phyloP scores from a whole-genome alignment of 2,888 invertebrate species.

The Biston stratarius region DNA sequence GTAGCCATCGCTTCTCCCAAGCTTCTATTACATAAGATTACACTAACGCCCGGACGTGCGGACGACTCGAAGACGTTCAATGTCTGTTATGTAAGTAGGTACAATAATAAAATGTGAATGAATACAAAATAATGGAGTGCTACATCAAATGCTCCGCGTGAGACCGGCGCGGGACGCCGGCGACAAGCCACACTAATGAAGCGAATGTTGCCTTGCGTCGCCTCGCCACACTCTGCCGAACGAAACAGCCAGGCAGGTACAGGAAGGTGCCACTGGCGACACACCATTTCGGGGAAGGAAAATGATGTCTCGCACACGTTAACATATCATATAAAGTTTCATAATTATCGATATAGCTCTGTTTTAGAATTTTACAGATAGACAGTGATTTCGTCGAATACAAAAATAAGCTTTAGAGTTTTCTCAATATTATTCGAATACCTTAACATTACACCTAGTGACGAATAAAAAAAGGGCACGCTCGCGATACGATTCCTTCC shows the following conservation, averaged over 20 bases:
- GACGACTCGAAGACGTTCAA: conserved; percentile 69
- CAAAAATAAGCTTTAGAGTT: conserved; percentile 86
- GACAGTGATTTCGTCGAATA: conserved; percentile 82
- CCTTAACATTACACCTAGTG: conserved; percentile 79
- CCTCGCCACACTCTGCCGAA: conserved; percentile 45
- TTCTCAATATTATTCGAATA: conserved; percentile 81
- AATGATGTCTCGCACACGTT: conserved; percentile 77
- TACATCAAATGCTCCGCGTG: conserved; percentile 62
- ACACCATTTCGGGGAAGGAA: conserved; percentile 81
- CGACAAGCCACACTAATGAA: conserved; percentile 53
- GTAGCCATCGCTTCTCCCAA: conserved; percentile 81
- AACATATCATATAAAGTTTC: conserved; percentile 54
- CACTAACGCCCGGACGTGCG: conserved; percentile 72
- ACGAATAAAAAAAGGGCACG: conserved; percentile 75
- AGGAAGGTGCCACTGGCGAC: conserved; percentile 62
- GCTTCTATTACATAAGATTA: conserved; percentile 81
- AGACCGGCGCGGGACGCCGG: conserved; percentile 45
- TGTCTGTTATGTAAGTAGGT: conserved; percentile 51
- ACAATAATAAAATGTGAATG: conserved; percentile 57
- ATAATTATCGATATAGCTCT: conserved; percentile 66
- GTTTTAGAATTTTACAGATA: conserved; percentile 80
- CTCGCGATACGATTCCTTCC: conserved; percentile 74
- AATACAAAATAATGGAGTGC: conserved; percentile 56
- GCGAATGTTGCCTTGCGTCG: conserved; percentile 63
- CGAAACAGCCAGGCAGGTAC: conserved; percentile 24